Base-by-base conservation (phyloP, 2,797 vertebrate species). In the Danio kyathit region DNA sequence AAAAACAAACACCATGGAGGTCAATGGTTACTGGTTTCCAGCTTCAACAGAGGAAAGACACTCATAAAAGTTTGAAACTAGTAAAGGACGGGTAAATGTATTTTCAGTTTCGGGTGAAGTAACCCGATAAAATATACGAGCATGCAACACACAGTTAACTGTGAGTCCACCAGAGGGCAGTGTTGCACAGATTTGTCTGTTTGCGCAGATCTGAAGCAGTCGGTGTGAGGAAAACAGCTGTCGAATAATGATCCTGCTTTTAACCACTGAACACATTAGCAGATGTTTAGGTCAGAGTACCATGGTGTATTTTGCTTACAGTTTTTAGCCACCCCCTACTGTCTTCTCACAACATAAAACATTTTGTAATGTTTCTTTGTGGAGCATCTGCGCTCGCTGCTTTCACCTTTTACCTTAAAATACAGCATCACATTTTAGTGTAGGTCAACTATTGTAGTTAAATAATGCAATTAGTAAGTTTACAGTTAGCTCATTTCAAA, bases 251-350 rank as follows among this genome's bases (percentile, higher is more conserved):
- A 59, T 59, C 14, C 40, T 38, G 9, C 54, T 29, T 60, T n/a
- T 49, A 77, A 67, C 11, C 16, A n/a, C 67, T 52, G 57, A 54
- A 40, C 46, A 17, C 54, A 49, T 79, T 21, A 52, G 77, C 67
- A 79, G 77, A 72, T 64, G 67, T 79, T 72, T 29, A 63, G 77
- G 57, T 79, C 59, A 54, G 67, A 63, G 48, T 17, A 6, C 17
- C 48, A 10, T 72, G 48, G 6, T 71, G 60, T 70, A 59, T 71
- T 71, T 70, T 48, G 7, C 21, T 52, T 52, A 40, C 21, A 54
- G 56, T 71, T 61, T 43, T 54, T 44, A 4, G 4, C 21, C n/a
- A 43, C 57, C 57, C 4, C 14, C 9, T 21, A 29, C 29, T 48
- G 9, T 71, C 12, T 49, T 49, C 12, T 49, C 66, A 29, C 8